These are phyloP conservation scores for Pherbina coryleti DNA, from an alignment of 2,888 invertebrate species.

Conservation along the genomic window DNA sequence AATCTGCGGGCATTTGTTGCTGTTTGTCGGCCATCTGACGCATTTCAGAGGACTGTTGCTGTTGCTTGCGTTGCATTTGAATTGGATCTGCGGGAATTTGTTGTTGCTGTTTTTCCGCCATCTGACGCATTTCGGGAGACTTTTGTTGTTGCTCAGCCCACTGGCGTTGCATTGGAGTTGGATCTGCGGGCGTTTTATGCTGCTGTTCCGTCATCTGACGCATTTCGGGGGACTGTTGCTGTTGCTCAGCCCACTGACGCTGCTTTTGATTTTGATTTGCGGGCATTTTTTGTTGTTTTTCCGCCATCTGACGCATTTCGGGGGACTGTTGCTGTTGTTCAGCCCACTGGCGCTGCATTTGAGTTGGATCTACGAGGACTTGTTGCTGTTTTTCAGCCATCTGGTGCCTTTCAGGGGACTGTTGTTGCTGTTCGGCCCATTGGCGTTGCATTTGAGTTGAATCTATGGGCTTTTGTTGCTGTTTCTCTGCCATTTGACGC, in stretches of 20 bases:
- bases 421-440: slow-evolving; percentile 27
- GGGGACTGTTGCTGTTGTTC: slow-evolving; percentile 22
- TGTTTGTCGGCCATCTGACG: slow-evolving; percentile 4
- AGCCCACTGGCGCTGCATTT: neutral
- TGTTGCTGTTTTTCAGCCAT: neutral
- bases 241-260: slow-evolving; percentile 35
- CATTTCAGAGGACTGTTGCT: neutral
- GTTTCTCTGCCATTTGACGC: neutral
- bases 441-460: slow-evolving; percentile 25
- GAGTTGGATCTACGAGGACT: neutral
- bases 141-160: slow-evolving; percentile 16
- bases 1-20: neutral
- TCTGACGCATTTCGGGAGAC: slow-evolving; percentile 17
- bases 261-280: slow-evolving; percentile 18
- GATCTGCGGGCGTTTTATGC: neutral
- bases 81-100: neutral
- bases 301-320: slow-evolving; percentile 33
- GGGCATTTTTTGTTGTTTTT: slow-evolving; percentile 23
- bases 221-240: neutral
- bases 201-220: neutral
- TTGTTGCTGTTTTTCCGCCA: slow-evolving; percentile 15
- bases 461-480: neutral
- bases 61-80: slow-evolving; percentile 24
- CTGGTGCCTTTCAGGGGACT: neutral
- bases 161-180: slow-evolving; percentile 24